Conservation (phyloP, 2,113 vertebrate species). For the Eurypyga helias region DNA sequence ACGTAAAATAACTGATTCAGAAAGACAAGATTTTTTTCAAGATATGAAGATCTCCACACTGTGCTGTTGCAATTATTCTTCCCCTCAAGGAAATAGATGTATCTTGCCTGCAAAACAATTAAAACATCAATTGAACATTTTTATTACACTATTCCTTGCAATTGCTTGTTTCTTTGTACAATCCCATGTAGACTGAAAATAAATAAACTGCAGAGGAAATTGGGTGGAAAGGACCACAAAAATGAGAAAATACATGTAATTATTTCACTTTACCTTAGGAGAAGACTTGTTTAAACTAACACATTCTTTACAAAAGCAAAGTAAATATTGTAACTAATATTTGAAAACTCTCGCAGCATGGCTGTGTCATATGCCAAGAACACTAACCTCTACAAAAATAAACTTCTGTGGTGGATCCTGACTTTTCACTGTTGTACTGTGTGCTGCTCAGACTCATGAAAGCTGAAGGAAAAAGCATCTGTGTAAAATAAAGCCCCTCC, state of each 20-base stretch:
- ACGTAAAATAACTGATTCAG: neutral
- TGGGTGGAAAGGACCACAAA: conserved; percentile 16
- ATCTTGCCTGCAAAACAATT: neutral
- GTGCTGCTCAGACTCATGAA: neutral
- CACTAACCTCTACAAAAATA: conserved; percentile 51
- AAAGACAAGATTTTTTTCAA: neutral
- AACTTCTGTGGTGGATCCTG: neutral
- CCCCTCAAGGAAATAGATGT: neutral
- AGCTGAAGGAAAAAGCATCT: neutral
- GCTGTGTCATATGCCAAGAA: conserved; percentile 10
- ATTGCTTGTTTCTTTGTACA: neutral
- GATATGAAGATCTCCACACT: neutral
- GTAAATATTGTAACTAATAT: conserved; percentile 45
- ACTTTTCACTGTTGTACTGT: neutral
- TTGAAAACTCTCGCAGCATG: conserved; percentile 1
- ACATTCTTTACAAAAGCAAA: conserved; percentile 42
- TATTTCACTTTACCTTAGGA: conserved; percentile 17
- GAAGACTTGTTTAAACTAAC: conserved; percentile 36
- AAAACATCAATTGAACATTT: neutral
- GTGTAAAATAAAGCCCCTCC: neutral
- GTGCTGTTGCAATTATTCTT: neutral
- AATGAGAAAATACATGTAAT: conserved; percentile 1
- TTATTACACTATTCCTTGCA: neutral
- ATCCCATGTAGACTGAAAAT: neutral
- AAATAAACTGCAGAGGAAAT: neutral